Base-by-base conservation (phyloP, 2,888 invertebrate genomes). In the Drosophila helvetica region DNA sequence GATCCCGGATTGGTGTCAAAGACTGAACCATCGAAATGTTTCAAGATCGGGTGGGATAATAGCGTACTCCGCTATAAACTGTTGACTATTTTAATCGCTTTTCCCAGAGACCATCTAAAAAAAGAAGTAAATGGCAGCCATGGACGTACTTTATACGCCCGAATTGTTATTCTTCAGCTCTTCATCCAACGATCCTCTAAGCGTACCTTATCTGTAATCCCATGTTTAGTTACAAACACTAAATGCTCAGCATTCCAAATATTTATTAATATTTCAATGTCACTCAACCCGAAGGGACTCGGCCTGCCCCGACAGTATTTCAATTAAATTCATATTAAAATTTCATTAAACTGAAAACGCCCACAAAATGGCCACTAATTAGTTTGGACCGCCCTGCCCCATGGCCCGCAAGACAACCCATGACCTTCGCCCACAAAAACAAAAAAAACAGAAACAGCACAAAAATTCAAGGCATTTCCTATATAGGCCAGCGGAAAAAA, bases 351-450 rank as follows among this genome's bases (percentile, higher is more conserved):
- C 75, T 55, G 62, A 63, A 51, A 75, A 75, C 77, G 72, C 80
- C 85, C 82, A 69, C 85, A 77, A 86, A 85, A 80, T 74, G 77
- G 60, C 74, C 82, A 75, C 84, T 85, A 85, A 85, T 86, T 86
- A 84, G 86, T 77, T 77, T 77, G 72, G 63, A 71, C 79, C 30
- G 38, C 75, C 42, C 48, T 42, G 22, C 25, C 61, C 58, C 25
- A 43, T 9, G 43, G 27, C 46, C 64, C 53, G 50, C 33, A 55
- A 55, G 42, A 48, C 48, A 64, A 61, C 43, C 51, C 61, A 33
- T 82, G 79, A 86, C 86, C 86, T 84, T 86, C 53, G 30, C 22
- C 68, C 57, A 61, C 72, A 56, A 46, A 55, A 27, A n/a, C n/a
- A 17, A 71, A 64, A 65, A 52, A 47, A 74, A 51, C 64, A 64